Evolutionary conservation across 2,888 invertebrate genomes (phyloP).

Genomic region (Tupiocoris notatus): DNA sequence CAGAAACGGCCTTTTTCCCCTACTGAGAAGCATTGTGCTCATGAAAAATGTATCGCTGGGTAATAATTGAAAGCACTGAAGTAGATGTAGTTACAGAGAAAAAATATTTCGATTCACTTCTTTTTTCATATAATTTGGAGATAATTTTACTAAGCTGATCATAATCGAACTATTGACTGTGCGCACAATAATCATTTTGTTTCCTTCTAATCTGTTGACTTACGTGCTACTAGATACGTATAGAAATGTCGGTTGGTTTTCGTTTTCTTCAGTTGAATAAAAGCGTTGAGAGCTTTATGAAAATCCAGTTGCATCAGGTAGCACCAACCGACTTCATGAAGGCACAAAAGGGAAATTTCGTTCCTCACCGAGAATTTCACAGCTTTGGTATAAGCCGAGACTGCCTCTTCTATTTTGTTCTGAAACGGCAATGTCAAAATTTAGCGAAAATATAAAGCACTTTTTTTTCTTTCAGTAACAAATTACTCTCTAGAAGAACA

Average conservation of each 20-base stretch:
- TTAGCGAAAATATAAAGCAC: not conserved
- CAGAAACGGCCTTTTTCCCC: no score
- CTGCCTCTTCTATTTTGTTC: conserved; percentile 62
- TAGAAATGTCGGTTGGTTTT: conserved; percentile 68
- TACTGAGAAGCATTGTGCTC: no score
- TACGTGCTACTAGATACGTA: conserved; percentile 61
- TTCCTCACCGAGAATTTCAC: conserved; percentile 62
- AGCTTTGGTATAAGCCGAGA: conserved; percentile 61
- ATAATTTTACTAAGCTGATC: no score
- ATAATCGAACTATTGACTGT: no score
- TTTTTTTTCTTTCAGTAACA: no score
- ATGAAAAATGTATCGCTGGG: no score
- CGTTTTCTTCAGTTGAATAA: conserved; percentile 61
- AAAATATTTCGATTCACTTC: no score
- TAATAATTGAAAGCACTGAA: no score
- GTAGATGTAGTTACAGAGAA: not conserved
- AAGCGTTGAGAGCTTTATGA: conserved; percentile 58
- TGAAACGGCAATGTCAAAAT: conserved; percentile 52
- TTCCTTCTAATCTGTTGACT: no score
- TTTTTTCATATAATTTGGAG: no score
- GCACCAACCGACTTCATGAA: conserved; percentile 68
- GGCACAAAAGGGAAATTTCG: conserved; percentile 63
- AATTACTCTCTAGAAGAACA: no score
- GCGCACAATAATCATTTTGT: no score
- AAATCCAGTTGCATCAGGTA: conserved; percentile 63